Evolutionary conservation across 2,113 vertebrate species (phyloP).

Genomic region (Crotalus viridis): DNA sequence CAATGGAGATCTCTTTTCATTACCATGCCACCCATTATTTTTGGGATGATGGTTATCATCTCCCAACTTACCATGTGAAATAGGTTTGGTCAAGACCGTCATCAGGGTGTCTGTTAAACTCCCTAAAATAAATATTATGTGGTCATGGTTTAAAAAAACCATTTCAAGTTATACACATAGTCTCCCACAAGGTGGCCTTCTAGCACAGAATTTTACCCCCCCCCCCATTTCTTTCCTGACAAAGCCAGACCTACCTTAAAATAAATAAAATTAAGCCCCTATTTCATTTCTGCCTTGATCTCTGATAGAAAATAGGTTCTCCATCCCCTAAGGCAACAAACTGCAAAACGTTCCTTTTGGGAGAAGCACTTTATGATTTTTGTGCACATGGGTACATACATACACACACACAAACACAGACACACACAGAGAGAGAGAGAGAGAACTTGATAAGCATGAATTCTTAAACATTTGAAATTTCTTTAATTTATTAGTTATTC

Average conservation of each 20-base stretch:
- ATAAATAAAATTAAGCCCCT: neutral
- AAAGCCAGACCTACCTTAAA: neutral
- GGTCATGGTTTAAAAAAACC: neutral
- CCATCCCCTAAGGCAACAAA: neutral
- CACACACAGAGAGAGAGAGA: no score
- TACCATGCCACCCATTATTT: neutral
- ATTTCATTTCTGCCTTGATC: no score
- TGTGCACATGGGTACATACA: neutral
- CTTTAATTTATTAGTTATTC: neutral
- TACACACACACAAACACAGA: neutral
- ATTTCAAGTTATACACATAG: neutral
- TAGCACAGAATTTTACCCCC: neutral
- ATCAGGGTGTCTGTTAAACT: neutral
- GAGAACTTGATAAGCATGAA: neutral
- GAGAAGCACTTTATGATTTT: neutral
- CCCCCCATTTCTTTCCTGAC: no score
- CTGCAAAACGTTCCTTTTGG: neutral
- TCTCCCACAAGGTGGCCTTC: neutral
- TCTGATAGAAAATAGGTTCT: neutral
- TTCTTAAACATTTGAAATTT: neutral
- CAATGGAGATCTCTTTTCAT: neutral
- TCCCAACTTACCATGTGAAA: neutral
- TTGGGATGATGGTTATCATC: neutral
- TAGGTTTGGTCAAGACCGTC: neutral
- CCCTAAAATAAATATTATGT: neutral